These are phyloP conservation scores for Busseola fusca DNA, from an alignment of 2,888 invertebrate species.

Conservation along the genomic window DNA sequence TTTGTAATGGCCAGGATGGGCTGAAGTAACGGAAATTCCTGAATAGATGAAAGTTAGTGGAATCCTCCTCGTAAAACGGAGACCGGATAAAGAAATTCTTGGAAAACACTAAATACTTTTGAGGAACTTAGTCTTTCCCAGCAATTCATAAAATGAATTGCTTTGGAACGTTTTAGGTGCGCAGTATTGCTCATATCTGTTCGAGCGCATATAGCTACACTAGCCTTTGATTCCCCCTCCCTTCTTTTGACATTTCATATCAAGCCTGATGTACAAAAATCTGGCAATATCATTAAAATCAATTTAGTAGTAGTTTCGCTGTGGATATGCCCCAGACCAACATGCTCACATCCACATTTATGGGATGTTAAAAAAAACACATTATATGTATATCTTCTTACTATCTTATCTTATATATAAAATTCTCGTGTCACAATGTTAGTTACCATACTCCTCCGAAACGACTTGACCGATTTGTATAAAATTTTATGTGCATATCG, in stretches of 20 bases:
- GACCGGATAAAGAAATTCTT: conserved; percentile 11
- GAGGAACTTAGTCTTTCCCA: background rate
- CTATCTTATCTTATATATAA: too few species aligned
- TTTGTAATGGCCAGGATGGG: conserved; percentile 28
- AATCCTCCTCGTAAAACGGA: conserved; percentile 16
- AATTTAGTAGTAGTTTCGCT: too few species aligned
- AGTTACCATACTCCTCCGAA: too few species aligned
- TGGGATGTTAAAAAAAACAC: too few species aligned
- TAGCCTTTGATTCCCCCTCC: too few species aligned
- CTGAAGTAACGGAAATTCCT: conserved; percentile 30
- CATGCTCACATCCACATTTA: background rate
- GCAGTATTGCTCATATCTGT: background rate
- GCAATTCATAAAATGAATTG: background rate
- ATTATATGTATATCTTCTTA: too few species aligned
- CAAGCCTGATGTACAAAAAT: background rate
- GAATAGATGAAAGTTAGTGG: conserved; percentile 49
- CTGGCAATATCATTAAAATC: background rate
- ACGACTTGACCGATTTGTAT: too few species aligned
- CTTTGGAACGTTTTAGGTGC: background rate
- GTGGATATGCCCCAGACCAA: background rate
- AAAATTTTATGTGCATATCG: too few species aligned
- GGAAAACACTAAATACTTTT: conserved; percentile 19
- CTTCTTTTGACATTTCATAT: background rate
- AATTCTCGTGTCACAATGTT: too few species aligned
- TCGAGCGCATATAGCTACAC: too few species aligned